Conservation (phyloP, 2,797 vertebrate genomes). For the Cossypha polioptera region DNA sequence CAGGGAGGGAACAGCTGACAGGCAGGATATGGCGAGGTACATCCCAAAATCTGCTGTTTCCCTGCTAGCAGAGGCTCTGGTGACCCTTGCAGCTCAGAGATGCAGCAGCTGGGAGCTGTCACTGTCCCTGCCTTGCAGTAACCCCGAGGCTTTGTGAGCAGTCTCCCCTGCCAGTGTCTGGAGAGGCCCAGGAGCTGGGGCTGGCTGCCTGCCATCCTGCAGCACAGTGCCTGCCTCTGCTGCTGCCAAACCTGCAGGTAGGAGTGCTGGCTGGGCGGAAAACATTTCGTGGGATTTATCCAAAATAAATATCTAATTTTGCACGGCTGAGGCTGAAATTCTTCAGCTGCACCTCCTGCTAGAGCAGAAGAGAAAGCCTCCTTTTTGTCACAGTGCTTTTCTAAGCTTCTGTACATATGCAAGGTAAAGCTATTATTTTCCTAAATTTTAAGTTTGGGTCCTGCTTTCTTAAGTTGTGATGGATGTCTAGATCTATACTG, state of each 20-base stretch:
- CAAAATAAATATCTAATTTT: slow-evolving; percentile 34
- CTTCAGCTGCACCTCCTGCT: background rate
- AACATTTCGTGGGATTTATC: slow-evolving; percentile 20
- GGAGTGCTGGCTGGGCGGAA: background rate
- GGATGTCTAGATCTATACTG: background rate
- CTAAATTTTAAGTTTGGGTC: background rate
- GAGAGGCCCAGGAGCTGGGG: background rate
- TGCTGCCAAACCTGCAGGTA: slow-evolving; percentile 18
- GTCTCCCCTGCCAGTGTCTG: background rate
- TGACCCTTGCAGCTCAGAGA: background rate
- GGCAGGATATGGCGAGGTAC: background rate
- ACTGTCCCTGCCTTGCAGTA: background rate
- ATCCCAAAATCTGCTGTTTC: background rate
- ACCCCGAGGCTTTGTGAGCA: background rate
- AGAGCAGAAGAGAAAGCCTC: background rate
- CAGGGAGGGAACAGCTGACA: background rate
- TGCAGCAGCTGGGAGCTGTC: accelerated
- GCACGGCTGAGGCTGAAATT: background rate
- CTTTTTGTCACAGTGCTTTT: background rate
- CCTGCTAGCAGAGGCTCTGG: background rate
- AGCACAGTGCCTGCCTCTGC: background rate
- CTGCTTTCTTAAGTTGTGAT: background rate
- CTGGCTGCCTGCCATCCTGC: background rate
- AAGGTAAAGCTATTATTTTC: background rate
- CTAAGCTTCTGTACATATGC: background rate